Evolutionary conservation across 2,113 vertebrate genomes (phyloP).

Genomic region (chimpanzee (Pan troglodytes)): NHGRI_mPanTro3-v2.1_pri NC_072404.2:46644001-46644500

Average conservation of each 20-base stretch:
- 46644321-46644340: not conserved
- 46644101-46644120: too few species aligned
- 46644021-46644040: not conserved
- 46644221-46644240: too few species aligned
- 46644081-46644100: too few species aligned
- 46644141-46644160: too few species aligned
- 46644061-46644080: too few species aligned
- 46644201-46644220: too few species aligned
- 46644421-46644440: not conserved
- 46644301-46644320: not conserved
- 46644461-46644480: not conserved
- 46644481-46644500: not conserved
- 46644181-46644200: too few species aligned
- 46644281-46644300: not conserved
- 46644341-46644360: not conserved
- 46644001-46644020: not conserved
- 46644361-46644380: not conserved
- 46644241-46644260: too few species aligned
- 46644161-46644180: too few species aligned
- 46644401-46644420: not conserved
- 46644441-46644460: fast-evolving
- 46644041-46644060: not conserved
- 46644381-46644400: not conserved
- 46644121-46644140: too few species aligned
- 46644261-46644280: too few species aligned